Percentiles rank a stretch among this genome's conserved stretches.
phyloP scores from a whole-genome alignment of 1,140 invertebrate species.

The Atopsyche davidsoni region DNA sequence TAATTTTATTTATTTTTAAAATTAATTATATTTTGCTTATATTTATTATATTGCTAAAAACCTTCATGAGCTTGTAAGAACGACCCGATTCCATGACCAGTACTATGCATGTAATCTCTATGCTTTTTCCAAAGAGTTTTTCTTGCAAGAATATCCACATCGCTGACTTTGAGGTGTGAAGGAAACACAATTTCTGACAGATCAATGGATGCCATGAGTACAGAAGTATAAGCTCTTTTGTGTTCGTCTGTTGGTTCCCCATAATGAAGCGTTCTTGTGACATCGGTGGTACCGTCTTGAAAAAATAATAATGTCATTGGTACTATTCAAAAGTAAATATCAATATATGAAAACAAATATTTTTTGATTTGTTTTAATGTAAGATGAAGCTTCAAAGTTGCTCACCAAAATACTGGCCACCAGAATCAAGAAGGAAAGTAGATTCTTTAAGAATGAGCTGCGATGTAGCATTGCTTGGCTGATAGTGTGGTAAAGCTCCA shows the following conservation, averaged over 20 bases:
- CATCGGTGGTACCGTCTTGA: slow-evolving; percentile 85
- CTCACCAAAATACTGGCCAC: slow-evolving; percentile 64
- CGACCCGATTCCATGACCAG: slow-evolving; percentile 85
- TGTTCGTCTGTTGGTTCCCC: slow-evolving; percentile 71
- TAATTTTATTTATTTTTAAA: neutral
- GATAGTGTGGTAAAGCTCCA: slow-evolving; percentile 88
- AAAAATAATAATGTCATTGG: slow-evolving; percentile 3
- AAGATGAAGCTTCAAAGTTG: slow-evolving; percentile 26
- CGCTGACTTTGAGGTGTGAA: slow-evolving; percentile 54
- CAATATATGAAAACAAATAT: too few relatives aligned
- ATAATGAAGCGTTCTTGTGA: slow-evolving; percentile 87
- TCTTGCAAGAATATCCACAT: slow-evolving; percentile 70
- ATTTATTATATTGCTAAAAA: slow-evolving; percentile 34
- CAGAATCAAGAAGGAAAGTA: slow-evolving; percentile 64
- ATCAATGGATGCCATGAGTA: slow-evolving; percentile 81
- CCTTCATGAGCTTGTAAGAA: slow-evolving; percentile 82
- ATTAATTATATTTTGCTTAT: neutral
- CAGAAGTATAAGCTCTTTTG: slow-evolving; percentile 78
- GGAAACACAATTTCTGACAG: slow-evolving; percentile 64
- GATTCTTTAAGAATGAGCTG: slow-evolving; percentile 61
- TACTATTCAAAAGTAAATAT: too few relatives aligned
- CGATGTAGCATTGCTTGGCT: slow-evolving; percentile 68
- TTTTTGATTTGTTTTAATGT: too few relatives aligned
- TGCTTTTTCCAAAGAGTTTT: slow-evolving; percentile 74
- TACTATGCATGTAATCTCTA: slow-evolving; percentile 79